Evolutionary conservation across 2,797 vertebrate genomes (phyloP).

Genomic region (Caiman crocodilus): DNA sequence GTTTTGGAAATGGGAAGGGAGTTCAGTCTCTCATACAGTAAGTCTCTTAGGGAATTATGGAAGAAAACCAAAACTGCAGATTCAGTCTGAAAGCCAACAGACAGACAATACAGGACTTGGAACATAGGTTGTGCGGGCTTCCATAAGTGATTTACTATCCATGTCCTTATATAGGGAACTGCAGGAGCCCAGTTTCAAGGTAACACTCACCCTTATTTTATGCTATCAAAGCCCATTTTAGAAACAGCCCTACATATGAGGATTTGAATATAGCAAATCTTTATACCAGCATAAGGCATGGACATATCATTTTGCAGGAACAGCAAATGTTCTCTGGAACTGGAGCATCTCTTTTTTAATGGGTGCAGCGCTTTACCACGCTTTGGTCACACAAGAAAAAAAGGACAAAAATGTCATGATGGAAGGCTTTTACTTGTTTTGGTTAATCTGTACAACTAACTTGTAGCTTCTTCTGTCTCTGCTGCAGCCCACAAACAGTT

Average conservation of each 20-base stretch:
- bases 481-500: constrained; percentile 48
- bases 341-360: constrained; percentile 66
- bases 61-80: constrained; percentile 11
- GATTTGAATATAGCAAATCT: constrained; percentile 54
- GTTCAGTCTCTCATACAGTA: neutral
- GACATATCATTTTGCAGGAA: constrained; percentile 67
- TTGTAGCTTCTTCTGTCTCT: neutral
- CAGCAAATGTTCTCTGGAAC: constrained; percentile 57
- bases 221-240: constrained; percentile 52
- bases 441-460: constrained; percentile 34
- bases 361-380: constrained; percentile 65
- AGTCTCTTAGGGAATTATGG: neutral
- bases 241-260: constrained; percentile 32
- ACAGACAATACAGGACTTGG: neutral
- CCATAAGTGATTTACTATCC: neutral
- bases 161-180: neutral
- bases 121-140: neutral
- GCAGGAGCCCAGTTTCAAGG: constrained; percentile 26
- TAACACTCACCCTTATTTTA: constrained; percentile 56
- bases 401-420: constrained; percentile 57
- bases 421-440: constrained; percentile 53
- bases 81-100: neutral
- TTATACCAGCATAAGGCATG: constrained; percentile 63
- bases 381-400: constrained; percentile 61
- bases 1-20: neutral